Evolutionary conservation across 2,797 vertebrate genomes (phyloP), one percentile per base, ranked within the genome.

Genomic region (Petrocephalus schoutedeni): DNA sequence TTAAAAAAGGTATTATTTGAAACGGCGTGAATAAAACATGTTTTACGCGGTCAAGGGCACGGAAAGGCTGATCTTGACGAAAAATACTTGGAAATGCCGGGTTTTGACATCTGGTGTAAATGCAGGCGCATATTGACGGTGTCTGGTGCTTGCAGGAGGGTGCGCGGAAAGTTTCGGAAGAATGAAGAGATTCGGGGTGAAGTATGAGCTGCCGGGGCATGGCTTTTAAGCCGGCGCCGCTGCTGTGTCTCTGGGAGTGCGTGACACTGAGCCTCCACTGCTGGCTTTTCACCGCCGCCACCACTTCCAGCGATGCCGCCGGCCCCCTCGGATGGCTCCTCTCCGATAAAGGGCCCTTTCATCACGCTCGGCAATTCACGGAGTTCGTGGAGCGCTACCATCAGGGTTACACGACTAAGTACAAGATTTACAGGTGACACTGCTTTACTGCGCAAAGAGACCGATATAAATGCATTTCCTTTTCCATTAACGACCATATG

Each of bases 171-270:
- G 91, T 91, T 92, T 91, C 92, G 94, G 90, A 96, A 99, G 97
- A 97, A 99, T 99, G 98, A 98, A 96, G 98, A 96, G 91, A 95
- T 96, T 95, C 94, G 94, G 96, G 96, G 95, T 96, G 97, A 97
- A 98, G 96, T 96, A 99, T 99, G 98, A 97, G 96, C 97, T 98
- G 97, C 97, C 96, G 94, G 93, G 96, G 96, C 96, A 96, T 96
- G 96, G 96, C 94, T 96, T 94, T 96, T 99, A 98, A 98, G 97
- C 96, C 95, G 95, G 91, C 95, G 96, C 96, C 96, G 97, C 97
- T 98, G 96, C 98, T 99, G 98, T 97, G 97, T 98, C 97, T 97
- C 98, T 98, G 98, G 97, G 96, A 96, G 97, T 98, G 97, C 94
- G 95, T 97, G 93, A 96, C 96, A 92, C 95, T 98, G 95, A 97